Base-by-base conservation (phyloP, 2,888 invertebrate genomes). In the Tenodera sinensis region DNA sequence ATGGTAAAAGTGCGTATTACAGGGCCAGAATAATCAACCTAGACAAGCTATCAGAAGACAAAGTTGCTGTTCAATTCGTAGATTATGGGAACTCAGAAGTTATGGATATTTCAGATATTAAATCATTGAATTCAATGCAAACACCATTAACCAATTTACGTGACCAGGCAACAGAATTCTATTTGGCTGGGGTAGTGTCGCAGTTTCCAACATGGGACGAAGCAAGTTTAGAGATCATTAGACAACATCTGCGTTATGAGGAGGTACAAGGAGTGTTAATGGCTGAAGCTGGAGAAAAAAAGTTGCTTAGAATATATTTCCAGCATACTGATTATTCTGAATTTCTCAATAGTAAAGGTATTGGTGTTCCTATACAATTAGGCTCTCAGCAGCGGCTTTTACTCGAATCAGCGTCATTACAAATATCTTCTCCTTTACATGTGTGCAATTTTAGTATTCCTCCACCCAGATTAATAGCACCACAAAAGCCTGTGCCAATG, bases 11-110 rank as follows among this genome's bases (percentile, higher is more conserved):
- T 71, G 94, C 94, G 20, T 96, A 96, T 92, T 96, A 96, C 92
- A 94, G 96, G 91, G 96, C 96, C 14, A 95, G 95, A 92, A 94
- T 96, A 86, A 93, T 94, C 85, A 94, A 93, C 90, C 93, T 94
- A 15, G 92, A 93, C 28, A 94, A 92, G 91, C 91, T 95, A 85
- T 92, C 93, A 6, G 94, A 94, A 90, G 95, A 95, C 28, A 93
- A 94, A 88, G 94, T 96, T 87, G 95, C 95, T 91, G 95, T 96
- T n/a, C 94, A 95, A 89, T 96, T 96, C 91, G 94, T 96, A 71
- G 96, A 96, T 92, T 96, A 95, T 91, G 96, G 96, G 84, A 96
- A 96, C 92, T 94, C 94, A 91, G 95, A 95, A 91, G 92, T 94
- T 25, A 94, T 97, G 89, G 94, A 95, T 28, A 92, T 95, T 88